These are phyloP conservation scores for Lasioglossum villosulum DNA, from an alignment of 2,888 invertebrate species.

Conservation along the genomic window DNA sequence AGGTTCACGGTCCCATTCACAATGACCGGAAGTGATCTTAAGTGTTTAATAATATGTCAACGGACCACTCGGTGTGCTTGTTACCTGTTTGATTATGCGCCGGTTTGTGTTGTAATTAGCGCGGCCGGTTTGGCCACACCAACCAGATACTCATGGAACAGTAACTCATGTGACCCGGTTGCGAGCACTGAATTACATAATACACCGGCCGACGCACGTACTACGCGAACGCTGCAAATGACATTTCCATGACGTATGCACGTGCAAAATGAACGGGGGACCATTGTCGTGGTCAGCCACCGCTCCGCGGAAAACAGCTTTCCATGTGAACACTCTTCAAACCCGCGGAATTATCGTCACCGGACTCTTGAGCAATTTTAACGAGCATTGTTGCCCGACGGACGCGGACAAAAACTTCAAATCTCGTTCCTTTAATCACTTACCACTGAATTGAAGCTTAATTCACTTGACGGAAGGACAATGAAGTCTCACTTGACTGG, in stretches of 20 bases:
- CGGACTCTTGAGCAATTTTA: slow-evolving; percentile 3
- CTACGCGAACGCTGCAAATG: slow-evolving; percentile 64
- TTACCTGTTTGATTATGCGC: slow-evolving; percentile 69
- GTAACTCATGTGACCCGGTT: slow-evolving; percentile 72
- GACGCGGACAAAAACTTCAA: neutral
- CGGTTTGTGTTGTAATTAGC: slow-evolving; percentile 71
- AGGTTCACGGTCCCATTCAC: neutral
- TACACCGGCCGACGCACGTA: slow-evolving; percentile 51
- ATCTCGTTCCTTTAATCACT: neutral
- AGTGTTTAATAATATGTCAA: slow-evolving; percentile 64
- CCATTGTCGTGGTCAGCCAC: slow-evolving; percentile 1
- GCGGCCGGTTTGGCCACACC: slow-evolving; percentile 64
- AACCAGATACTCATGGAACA: slow-evolving; percentile 66
- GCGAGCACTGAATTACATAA: slow-evolving; percentile 71
- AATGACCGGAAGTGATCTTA: slow-evolving; percentile 52
- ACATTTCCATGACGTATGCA: slow-evolving; percentile 68
- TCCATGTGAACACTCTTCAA: neutral
- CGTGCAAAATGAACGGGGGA: slow-evolving; percentile 49
- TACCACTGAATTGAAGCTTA: neutral
- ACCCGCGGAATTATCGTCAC: neutral
- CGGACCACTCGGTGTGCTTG: slow-evolving; percentile 35
- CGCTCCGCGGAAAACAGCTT: slow-evolving; percentile 24
- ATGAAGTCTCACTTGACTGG: neutral
- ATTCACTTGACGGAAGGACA: neutral
- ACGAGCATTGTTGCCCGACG: neutral